Evolutionary conservation across 2,888 invertebrate genomes (phyloP).

Genomic region (Trimorus sp.): DNA sequence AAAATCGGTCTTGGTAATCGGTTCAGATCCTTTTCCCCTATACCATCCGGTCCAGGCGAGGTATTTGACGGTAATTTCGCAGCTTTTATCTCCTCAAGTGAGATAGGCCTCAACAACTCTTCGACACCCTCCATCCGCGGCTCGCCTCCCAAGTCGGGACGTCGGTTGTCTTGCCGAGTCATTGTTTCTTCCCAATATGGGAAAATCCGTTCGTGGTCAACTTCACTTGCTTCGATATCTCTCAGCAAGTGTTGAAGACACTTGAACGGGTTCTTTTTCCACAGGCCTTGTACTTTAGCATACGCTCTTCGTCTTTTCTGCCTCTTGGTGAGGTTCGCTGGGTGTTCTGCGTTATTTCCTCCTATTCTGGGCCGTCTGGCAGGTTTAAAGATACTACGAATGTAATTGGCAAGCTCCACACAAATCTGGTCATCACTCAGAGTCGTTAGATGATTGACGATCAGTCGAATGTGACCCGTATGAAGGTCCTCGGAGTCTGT

Average conservation of each 20-base stretch:
- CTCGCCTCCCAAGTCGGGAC: not conserved
- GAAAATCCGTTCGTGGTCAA: not conserved
- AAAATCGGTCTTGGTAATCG: not conserved
- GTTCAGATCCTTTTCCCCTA: not conserved
- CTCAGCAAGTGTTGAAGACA: constrained; percentile 12
- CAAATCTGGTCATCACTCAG: too few species aligned
- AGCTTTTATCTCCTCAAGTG: not conserved
- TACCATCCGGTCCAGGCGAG: not conserved
- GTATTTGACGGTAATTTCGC: not conserved
- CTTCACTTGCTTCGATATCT: not conserved
- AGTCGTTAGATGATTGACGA: too few species aligned
- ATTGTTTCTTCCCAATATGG: not conserved
- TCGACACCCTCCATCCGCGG: too few species aligned
- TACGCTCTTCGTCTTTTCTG: constrained; percentile 33
- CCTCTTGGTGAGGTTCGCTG: not conserved
- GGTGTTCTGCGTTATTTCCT: not conserved
- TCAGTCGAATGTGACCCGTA: too few species aligned
- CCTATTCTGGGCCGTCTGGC: not conserved
- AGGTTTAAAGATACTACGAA: not conserved
- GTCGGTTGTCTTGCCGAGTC: not conserved
- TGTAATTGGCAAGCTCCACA: too few species aligned
- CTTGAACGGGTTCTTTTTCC: constrained; percentile 14
- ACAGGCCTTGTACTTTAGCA: constrained; percentile 20
- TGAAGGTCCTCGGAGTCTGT: too few species aligned
- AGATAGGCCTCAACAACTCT: too few species aligned